Evolutionary conservation across 2,113 vertebrate genomes (phyloP).

Genomic region (Cichladusa arquata): DNA sequence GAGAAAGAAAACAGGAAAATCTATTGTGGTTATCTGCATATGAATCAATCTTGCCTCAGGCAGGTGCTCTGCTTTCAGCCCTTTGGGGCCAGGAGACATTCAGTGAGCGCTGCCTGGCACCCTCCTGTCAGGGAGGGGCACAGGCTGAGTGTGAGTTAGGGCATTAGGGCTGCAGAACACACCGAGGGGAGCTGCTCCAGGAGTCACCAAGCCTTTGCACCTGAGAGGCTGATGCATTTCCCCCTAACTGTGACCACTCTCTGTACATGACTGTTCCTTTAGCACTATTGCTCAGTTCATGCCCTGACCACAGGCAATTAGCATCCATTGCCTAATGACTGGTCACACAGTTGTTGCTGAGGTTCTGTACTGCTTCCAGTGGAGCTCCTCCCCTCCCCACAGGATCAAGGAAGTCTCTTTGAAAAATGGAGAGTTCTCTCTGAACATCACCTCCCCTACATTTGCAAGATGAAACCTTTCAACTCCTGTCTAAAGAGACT

Average conservation of each 20-base stretch:
- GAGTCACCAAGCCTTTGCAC: neutral
- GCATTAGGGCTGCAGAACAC: neutral
- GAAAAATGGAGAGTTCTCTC: neutral
- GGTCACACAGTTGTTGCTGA: neutral
- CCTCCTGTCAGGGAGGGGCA: neutral
- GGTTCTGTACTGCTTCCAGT: neutral
- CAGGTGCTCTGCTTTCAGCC: neutral
- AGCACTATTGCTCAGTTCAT: neutral
- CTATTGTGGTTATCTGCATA: neutral
- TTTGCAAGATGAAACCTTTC: neutral
- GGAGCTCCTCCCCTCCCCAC: neutral
- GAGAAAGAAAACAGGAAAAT: neutral
- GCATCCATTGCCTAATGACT: neutral
- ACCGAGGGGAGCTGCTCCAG: neutral
- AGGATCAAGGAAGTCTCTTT: neutral
- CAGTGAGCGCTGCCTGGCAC: rapidly evolving
- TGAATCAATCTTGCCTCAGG: neutral
- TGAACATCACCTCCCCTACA: neutral
- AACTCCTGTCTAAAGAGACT: neutral
- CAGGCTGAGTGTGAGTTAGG: neutral
- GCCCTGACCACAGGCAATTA: neutral
- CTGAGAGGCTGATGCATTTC: neutral
- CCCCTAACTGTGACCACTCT: neutral
- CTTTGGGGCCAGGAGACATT: neutral
- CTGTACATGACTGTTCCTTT: neutral